These are phyloP conservation scores for Telmatochromis sp. DNA, from an alignment of 2,113 vertebrate species.

Conservation along the genomic window DNA sequence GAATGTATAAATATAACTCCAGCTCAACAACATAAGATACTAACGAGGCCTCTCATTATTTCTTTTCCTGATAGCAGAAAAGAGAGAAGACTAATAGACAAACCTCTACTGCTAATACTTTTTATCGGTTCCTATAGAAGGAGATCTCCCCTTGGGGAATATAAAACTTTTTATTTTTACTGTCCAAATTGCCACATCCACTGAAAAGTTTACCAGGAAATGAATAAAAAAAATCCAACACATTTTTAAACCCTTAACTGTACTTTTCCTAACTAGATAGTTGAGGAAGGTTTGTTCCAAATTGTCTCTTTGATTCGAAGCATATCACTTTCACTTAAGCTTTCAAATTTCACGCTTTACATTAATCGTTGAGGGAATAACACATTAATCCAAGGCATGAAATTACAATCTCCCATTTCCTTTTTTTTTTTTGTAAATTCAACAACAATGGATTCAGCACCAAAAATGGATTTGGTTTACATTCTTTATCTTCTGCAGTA, in stretches of 20 bases:
- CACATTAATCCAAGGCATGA: constrained; percentile 68
- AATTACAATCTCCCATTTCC: constrained; percentile 61
- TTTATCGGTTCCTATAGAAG: constrained; percentile 37
- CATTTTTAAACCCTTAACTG: background rate
- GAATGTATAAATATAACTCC: constrained; percentile 65
- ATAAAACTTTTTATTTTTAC: constrained; percentile 59
- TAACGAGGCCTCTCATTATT: constrained; percentile 57
- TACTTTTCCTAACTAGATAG: background rate
- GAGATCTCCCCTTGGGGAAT: constrained; percentile 28
- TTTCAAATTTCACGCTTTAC: constrained; percentile 61
- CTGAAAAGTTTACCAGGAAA: background rate
- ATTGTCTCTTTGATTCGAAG: constrained; percentile 32
- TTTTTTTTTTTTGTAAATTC: background rate
- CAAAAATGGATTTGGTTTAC: constrained; percentile 65
- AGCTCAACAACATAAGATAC: no score
- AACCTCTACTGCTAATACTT: constrained; percentile 59
- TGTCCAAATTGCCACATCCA: background rate
- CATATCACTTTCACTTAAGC: constrained; percentile 53
- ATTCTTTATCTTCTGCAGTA: constrained; percentile 62
- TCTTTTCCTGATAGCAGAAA: constrained; percentile 45
- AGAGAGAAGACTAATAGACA: constrained; percentile 67
- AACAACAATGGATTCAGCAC: constrained; percentile 63
- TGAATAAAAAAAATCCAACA: background rate
- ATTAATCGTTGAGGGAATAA: constrained; percentile 61
- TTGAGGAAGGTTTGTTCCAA: constrained; percentile 5